Evolutionary conservation across 2,888 invertebrate species (phyloP).

Genomic region (Clusia tigrina): DNA sequence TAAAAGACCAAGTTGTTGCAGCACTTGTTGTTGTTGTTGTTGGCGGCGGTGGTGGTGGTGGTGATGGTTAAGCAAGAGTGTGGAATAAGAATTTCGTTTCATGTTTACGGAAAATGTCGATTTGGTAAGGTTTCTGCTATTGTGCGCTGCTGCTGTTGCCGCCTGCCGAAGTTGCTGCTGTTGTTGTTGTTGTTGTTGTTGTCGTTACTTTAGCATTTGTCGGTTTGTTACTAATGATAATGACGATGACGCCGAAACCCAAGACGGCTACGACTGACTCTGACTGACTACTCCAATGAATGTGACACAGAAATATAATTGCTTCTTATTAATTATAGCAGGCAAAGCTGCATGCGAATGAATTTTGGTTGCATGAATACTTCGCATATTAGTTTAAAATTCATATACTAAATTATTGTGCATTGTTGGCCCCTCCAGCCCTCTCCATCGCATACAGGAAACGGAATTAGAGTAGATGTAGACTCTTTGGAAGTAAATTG

Average conservation of each 20-base stretch:
- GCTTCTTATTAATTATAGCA: conserved; percentile 17
- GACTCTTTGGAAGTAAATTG: no score
- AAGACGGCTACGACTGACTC: neutral
- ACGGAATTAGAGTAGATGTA: no score
- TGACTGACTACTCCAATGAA: conserved; percentile 9
- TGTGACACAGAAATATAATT: conserved; percentile 9
- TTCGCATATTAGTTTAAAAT: no score
- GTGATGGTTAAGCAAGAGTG: neutral
- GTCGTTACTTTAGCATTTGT: neutral
- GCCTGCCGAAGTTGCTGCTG: neutral
- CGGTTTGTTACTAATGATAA: neutral
- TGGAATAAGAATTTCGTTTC: conserved; percentile 15
- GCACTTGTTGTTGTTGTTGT: neutral
- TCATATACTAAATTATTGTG: no score
- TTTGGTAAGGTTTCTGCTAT: conserved; percentile 15
- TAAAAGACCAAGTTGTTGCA: neutral
- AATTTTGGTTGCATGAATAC: no score
- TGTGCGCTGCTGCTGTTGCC: neutral
- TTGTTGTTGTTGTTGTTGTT: conserved; percentile 4
- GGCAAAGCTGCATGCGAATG: no score
- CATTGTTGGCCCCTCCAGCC: no score
- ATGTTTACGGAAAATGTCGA: conserved; percentile 26
- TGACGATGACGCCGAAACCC: neutral
- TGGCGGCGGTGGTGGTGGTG: no score
- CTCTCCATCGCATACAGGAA: no score